Base-by-base conservation (phyloP, 2,113 vertebrate genomes). In the Epinephelus cyanopodus region DNA sequence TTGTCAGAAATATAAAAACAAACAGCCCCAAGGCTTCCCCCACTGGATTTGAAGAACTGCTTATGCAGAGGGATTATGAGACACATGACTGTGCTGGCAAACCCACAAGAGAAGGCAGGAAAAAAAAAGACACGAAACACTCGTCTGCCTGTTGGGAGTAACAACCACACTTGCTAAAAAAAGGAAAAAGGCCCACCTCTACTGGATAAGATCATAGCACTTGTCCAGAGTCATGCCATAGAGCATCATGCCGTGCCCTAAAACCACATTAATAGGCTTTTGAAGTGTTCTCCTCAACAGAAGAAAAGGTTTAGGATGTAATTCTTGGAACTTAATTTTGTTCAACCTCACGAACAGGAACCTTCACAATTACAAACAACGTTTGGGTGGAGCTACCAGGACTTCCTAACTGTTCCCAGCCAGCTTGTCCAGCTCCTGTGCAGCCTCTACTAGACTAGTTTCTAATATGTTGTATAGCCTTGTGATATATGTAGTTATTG, bases 61-160 rank as follows among this genome's bases (percentile, higher is more conserved):
- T 84, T 77, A 85, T 76, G 72, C 62, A 83, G 72, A 87, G 53
- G 85, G 86, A 88, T 89, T 91, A 89, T 21, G 64, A 50, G 73
- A 81, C 89, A 85, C 91, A 90, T 91, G 89, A 90, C 83, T 85
- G 47, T 74, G 67, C 78, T 82, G 80, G 68, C 39, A 74, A 78
- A 81, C 68, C 62, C 79, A 77, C 83, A 86, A 69, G 68, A 75
- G 57, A 83, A 45, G 50, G 65, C 53, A 73, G 12, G 45, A 70
- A 60, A 58, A 33, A 15, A 72, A 58, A 65, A 75, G n/a, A 82
- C 61, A 76, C 8, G 68, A 78, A 90, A 84, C 58, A 77, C 50
- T 58, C 3, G 8, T 33, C 42, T 56, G 50, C 73, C 47, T 85
- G 66, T 29, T 57, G 19, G 15, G 54, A 66, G 45, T 45, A 82